Evolutionary conservation across 2,113 vertebrate species (phyloP), one percentile per base, ranked within the genome.

Genomic region (Sinocyclocheilus grahami): DNA sequence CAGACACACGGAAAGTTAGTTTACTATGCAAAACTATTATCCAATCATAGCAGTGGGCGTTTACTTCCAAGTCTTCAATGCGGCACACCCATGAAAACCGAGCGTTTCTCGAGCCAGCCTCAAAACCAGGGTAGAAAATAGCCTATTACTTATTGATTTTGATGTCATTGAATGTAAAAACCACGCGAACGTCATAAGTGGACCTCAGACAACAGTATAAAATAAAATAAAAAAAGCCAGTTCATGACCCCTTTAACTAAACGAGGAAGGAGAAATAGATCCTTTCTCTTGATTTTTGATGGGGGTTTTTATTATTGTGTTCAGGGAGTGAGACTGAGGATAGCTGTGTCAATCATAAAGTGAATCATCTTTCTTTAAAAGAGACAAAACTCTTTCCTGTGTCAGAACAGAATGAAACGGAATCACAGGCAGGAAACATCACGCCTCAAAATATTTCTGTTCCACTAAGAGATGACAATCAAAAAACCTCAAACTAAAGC

Each of bases 401-500:
- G 79, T 30, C 24, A 78, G 42, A 42, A 42, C 8, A 42, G 42
- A 46, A 72, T 22, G 69, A 9, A 39, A 77, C 7, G 42, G 30
- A 74, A 83, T 58, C 30, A 39, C 11, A 83, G 30, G 5, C 58
- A 82, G 75, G 74, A 85, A 78, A 67, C 48, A 46, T 24, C 12
- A 39, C 14, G 8, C n/a, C 53, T 37, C 84, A 51, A 65, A 78
- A 33, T 85, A 67, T 67, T 84, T 85, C 83, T 48, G 24, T 77
- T 76, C 39, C 39, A 48, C 39, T 51, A 60, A 58, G 10, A 67
- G 27, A 63, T 71, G 30, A n/a, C 30, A 69, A 63, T 46, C 80
- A 84, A 42, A 75, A 72, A 13, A 10, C 7, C 24, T 75, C 37
- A 78, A 84, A 75, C 51, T 33, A 33, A 77, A 67, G 51, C 42